Base-by-base conservation (phyloP, 1,140 invertebrate genomes). In the Drosophila seguyi region DNA sequence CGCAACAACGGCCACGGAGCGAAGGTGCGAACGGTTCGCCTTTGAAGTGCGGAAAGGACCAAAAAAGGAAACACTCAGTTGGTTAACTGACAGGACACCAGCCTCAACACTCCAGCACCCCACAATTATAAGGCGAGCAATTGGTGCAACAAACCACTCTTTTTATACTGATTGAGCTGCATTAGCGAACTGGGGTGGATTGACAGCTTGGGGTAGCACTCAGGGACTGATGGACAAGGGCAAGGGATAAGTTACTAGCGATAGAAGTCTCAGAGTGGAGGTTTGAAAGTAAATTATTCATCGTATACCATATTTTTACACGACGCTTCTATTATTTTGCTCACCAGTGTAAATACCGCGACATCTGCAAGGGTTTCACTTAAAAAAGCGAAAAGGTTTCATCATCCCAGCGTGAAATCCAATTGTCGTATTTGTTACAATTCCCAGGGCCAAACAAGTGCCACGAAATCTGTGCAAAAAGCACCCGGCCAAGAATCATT, bases 351-450 rank as follows among this genome's bases (percentile, higher is more conserved):
- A 18, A 27, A 4, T 38, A 16, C 29, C n/a, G 16, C 14, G 36
- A 58, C 75, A 71, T 45, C 58, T 48, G 39, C 62, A 81, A 73
- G 61, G 68, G 67, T 57, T 72, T 79, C 79, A 77, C 57, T 82
- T 81, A 65, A 81, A 81, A 73, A 62, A 73, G 42, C 36, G 38
- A 44, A 29, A 52, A 58, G 31, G 71, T 79, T 79, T 57, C 60
- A 60, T 78, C 74, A 77, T 62, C 27, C 13, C 52, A 29, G 50
- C 69, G 60, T 81, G 59, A 79, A 79, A 75, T 75, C 55, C 75
- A 81, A 81, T 81, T 81, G 31, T 22, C 65, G 45, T 48, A 67
- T 53, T 67, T 62, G 36, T 81, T 38, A 31, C 66, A 75, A 59
- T 62, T 52, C 38, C 36, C 61, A 22, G 18, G 48, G 63, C 67